Evolutionary conservation across 2,888 invertebrate genomes (phyloP).

Genomic region (Spodoptera picta): DNA sequence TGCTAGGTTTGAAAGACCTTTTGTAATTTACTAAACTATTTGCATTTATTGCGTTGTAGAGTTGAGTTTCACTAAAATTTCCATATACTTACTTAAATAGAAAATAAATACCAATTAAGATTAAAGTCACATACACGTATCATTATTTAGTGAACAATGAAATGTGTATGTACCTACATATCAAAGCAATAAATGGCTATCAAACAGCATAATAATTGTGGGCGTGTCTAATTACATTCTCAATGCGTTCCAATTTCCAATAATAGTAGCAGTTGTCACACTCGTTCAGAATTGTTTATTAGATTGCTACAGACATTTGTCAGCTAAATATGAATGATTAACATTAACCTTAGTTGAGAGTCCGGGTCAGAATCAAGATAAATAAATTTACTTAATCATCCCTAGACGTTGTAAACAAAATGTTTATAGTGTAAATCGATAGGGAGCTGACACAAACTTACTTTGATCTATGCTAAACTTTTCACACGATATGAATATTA

Average conservation of each 20-base stretch:
- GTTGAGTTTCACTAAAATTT: not conserved
- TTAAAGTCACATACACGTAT: constrained; percentile 4
- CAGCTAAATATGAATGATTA: constrained; percentile 38
- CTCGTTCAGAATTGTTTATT: constrained; percentile 33
- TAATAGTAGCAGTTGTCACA: constrained; percentile 18
- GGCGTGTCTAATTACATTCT: constrained; percentile 42
- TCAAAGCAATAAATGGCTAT: constrained; percentile 19
- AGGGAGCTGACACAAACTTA: constrained; percentile 33
- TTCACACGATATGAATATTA: not conserved
- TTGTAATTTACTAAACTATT: not conserved
- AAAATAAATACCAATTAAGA: not conserved
- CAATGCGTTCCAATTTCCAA: constrained; percentile 30
- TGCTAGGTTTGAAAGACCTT: not conserved
- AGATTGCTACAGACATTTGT: constrained; percentile 27
- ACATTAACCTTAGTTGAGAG: constrained; percentile 42
- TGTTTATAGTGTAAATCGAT: not conserved
- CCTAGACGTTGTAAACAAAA: constrained; percentile 36
- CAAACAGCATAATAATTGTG: constrained; percentile 6
- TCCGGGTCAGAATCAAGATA: constrained; percentile 54
- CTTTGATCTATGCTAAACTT: constrained; percentile 4
- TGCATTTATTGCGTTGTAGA: not conserved
- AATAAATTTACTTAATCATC: constrained; percentile 29
- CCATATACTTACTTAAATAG: not conserved
- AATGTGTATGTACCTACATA: constrained; percentile 5
- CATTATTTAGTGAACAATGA: constrained; percentile 8